Conservation (phyloP, 2,113 vertebrate species). For the Pithys albifrons region DNA sequence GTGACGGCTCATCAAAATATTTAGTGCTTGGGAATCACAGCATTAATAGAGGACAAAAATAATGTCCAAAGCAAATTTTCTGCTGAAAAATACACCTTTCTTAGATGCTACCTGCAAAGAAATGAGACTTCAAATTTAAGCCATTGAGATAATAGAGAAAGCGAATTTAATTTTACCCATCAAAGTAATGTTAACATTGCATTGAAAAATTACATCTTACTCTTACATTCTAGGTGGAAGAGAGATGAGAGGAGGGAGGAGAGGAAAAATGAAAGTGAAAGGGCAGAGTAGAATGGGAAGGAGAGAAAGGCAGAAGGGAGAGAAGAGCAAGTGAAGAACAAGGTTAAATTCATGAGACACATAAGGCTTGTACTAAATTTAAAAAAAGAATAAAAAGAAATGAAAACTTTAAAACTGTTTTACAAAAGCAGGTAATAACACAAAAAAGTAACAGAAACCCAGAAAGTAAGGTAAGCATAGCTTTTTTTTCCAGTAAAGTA, state of each 20-base stretch:
- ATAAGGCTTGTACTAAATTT: background rate
- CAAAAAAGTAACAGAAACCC: background rate
- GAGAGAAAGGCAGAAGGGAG: background rate
- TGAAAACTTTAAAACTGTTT: background rate
- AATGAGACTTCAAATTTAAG: constrained; percentile 65
- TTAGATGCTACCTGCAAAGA: constrained; percentile 30
- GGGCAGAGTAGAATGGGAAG: background rate
- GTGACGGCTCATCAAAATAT: constrained; percentile 45
- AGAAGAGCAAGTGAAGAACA: background rate
- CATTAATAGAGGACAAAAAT: constrained; percentile 1
- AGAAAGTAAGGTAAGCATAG: background rate
- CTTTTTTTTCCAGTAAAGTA: background rate
- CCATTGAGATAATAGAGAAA: constrained; percentile 26
- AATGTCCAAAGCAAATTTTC: background rate
- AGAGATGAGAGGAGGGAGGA: background rate
- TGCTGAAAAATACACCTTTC: background rate
- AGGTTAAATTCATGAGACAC: background rate
- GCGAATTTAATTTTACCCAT: background rate
- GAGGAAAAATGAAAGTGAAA: background rate
- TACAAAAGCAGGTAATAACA: background rate
- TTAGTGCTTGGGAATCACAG: constrained; percentile 9
- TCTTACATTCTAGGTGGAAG: background rate
- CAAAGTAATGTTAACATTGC: background rate
- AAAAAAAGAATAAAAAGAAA: background rate
- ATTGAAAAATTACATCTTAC: background rate